Percentiles rank a stretch among this genome's conserved stretches.
Conservation (phyloP, 2,888 invertebrate species). For the Dicroscelio sp. region DNA sequence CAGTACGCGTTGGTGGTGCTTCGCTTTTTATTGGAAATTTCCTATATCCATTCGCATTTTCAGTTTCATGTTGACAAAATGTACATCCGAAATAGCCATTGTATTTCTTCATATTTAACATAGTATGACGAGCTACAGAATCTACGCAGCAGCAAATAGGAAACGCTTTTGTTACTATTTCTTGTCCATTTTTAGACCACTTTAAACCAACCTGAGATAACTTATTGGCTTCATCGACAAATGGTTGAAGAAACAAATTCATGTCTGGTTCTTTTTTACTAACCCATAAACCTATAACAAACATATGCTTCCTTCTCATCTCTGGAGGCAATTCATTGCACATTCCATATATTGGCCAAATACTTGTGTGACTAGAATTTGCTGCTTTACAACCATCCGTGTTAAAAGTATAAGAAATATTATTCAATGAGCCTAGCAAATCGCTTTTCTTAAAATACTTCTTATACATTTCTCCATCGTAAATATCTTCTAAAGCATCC, state of each 20-base stretch:
- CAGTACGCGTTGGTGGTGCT: slow-evolving; percentile 36
- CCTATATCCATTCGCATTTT: slow-evolving; percentile 10
- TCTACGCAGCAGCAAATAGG: slow-evolving; percentile 56
- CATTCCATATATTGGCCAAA: slow-evolving; percentile 72
- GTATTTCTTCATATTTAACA: slow-evolving; percentile 73
- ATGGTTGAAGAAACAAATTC: slow-evolving; percentile 58
- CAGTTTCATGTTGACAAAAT: slow-evolving; percentile 61
- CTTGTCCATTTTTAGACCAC: slow-evolving; percentile 51
- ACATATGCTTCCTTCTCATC: slow-evolving; percentile 58
- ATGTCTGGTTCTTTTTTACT: too few species aligned
- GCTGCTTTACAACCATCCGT: slow-evolving; percentile 69
- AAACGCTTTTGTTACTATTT: slow-evolving; percentile 57
- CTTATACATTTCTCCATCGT: slow-evolving; percentile 56
- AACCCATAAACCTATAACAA: slow-evolving; percentile 74
- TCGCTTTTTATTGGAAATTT: slow-evolving; percentile 35
- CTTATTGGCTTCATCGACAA: slow-evolving; percentile 69
- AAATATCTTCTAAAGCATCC: slow-evolving; percentile 57
- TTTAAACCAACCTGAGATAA: slow-evolving; percentile 65
- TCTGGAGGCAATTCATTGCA: slow-evolving; percentile 74
- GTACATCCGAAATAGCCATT: slow-evolving; percentile 76
- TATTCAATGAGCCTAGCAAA: neutral
- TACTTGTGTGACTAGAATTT: slow-evolving; percentile 43
- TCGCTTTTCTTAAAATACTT: neutral
- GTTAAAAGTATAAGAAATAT: slow-evolving; percentile 70
- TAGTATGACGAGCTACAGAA: slow-evolving; percentile 56